A percentile compares a stretch with the other conserved stretches of the same genome.
Evolutionary conservation across 1,140 invertebrate species (phyloP).

Genomic region (Telenomus remus): DNA sequence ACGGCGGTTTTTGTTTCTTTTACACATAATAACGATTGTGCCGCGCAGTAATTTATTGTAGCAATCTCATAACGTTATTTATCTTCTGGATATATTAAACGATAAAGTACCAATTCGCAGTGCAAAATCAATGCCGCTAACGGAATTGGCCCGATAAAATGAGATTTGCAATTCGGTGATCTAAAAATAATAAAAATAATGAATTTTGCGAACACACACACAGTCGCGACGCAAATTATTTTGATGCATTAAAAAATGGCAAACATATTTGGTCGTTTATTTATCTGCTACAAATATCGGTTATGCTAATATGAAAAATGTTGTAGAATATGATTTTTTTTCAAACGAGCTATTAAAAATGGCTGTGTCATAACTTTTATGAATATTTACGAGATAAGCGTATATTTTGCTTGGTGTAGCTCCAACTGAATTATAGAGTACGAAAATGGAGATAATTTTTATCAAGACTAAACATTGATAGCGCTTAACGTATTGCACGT

Average conservation of each 20-base stretch:
- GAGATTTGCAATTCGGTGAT: slow-evolving; percentile 11
- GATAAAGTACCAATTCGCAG: slow-evolving; percentile 62
- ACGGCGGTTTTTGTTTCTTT: slow-evolving; percentile 1
- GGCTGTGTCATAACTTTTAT: slow-evolving; percentile 8
- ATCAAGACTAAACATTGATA: slow-evolving; percentile 44
- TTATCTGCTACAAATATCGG: background rate
- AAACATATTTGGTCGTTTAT: no score
- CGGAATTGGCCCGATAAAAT: slow-evolving; percentile 17
- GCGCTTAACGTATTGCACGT: slow-evolving; percentile 36
- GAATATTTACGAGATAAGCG: slow-evolving; percentile 36
- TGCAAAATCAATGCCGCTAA: slow-evolving; percentile 33
- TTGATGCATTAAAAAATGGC: background rate
- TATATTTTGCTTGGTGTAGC: slow-evolving; percentile 13
- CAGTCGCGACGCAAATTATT: no score
- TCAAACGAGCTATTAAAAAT: slow-evolving; percentile 11
- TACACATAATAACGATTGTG: slow-evolving; percentile 17
- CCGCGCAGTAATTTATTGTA: slow-evolving; percentile 53
- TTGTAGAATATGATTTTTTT: background rate
- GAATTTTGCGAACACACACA: no score
- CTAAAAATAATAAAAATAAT: slow-evolving; percentile 6
- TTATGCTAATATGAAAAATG: no score
- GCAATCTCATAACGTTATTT: slow-evolving; percentile 60
- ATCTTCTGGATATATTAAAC: slow-evolving; percentile 67
- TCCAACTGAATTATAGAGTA: slow-evolving; percentile 39
- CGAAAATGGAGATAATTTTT: slow-evolving; percentile 43